Base-by-base conservation (phyloP, 2,113 vertebrate species). In the Entelurus aequoreus region DNA sequence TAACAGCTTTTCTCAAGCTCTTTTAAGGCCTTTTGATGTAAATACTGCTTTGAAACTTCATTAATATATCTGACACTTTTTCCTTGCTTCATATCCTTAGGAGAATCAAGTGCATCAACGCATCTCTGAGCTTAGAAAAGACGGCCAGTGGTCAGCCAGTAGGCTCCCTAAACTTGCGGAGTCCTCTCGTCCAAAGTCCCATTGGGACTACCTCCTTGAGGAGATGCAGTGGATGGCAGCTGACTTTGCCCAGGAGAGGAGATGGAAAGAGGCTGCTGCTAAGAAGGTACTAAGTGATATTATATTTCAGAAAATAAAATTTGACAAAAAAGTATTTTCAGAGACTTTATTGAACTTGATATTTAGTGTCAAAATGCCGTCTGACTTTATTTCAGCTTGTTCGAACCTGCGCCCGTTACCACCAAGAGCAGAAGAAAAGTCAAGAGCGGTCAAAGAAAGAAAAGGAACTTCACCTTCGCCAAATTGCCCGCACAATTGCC, bases 161-260 rank as follows among this genome's bases (percentile, higher is more conserved):
- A 81, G 95, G 19, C 85, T 99, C 21, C 97, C 97, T 1, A 97
- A 94, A 63, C 93, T 99, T 16, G 92, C 95, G 74, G 97, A 99
- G 72, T 87, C 93, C 19, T 90, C 91, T 0, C 92, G 97, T 61
- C 92, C 96, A 54, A 96, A 94, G 64, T 95, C 94, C 2, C 96
- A 99, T 11, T 99, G 97, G 97, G 96, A 98, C 84, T 99, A 97
- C 70, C 90, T 99, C 62, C 87, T 99, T 74, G 95, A 98, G 81
- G 97, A 99, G 84, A 96, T 98, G 95, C 96, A 95, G 76, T 98
- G 97, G 97, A 97, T 98, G 96, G 95, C 97, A 36, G 93, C 96
- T 3, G 97, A 99, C 79, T 99, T 99, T 68, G 94, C 95, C 44
- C 96, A 99, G 81, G 97, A 99, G 84, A 92, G 97, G 66, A 91